These are phyloP conservation scores for Lethrus apterus DNA, from an alignment of 1,140 invertebrate genomes.

Conservation along the genomic window DNA sequence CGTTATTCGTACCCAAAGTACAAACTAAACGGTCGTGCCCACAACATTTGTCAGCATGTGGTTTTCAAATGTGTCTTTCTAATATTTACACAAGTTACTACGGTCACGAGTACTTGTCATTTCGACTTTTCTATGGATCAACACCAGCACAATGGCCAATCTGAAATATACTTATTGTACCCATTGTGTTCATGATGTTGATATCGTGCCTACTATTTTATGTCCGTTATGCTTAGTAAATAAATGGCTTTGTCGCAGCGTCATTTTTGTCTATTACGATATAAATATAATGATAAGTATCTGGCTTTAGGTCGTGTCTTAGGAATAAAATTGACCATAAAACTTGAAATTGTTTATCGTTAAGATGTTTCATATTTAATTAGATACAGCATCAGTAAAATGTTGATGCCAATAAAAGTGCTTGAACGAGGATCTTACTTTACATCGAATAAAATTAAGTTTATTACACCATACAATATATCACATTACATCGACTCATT, in stretches of 20 bases:
- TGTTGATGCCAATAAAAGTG: too few relatives aligned
- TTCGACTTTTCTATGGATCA: conserved; percentile 8
- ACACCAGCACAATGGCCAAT: conserved; percentile 13
- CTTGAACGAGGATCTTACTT: too few relatives aligned
- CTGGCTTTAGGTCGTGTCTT: too few relatives aligned
- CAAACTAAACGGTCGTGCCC: not conserved
- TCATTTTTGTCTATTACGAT: conserved; percentile 10
- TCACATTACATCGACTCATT: too few relatives aligned
- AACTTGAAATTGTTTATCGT: too few relatives aligned
- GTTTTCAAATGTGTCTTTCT: conserved; percentile 13
- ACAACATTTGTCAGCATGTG: conserved; percentile 12
- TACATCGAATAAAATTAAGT: too few relatives aligned
- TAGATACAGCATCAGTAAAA: too few relatives aligned
- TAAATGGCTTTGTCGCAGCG: conserved; percentile 8
- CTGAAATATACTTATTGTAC: conserved; percentile 9
- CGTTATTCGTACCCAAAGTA: too few relatives aligned
- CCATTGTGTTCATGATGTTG: conserved; percentile 12
- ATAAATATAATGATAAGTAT: conserved; percentile 12
- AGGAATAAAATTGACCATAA: too few relatives aligned
- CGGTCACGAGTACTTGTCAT: conserved; percentile 12
- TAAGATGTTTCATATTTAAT: too few relatives aligned
- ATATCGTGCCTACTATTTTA: conserved; percentile 9
- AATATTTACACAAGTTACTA: conserved; percentile 11
- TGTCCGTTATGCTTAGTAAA: conserved; percentile 12
- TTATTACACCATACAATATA: too few relatives aligned